phyloP scores from a whole-genome alignment of 2,797 vertebrate genomes.

The Graptemys geographica region DNA sequence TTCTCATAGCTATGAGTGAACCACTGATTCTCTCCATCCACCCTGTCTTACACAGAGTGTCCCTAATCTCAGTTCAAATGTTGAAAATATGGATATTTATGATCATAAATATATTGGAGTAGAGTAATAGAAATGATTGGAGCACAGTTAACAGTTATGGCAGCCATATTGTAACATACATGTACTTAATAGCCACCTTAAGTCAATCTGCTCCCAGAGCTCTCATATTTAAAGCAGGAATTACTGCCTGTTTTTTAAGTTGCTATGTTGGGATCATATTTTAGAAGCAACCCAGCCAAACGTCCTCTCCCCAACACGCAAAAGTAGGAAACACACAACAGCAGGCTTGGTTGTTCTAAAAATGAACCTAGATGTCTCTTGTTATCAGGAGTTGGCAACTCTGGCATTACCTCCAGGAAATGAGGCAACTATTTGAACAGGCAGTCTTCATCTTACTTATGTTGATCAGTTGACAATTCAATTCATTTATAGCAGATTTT shows the following conservation, averaged over 20 bases:
- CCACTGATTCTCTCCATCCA: neutral
- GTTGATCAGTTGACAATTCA: neutral
- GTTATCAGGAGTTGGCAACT: neutral
- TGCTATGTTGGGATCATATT: neutral
- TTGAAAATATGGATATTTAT: too few relatives aligned
- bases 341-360: constrained; percentile 34
- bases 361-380: neutral
- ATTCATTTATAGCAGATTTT: constrained; percentile 7
- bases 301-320: neutral
- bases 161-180: too few relatives aligned
- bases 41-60: neutral
- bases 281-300: neutral
- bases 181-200: too few relatives aligned
- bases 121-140: too few relatives aligned
- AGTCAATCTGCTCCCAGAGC: too few relatives aligned
- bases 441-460: neutral
- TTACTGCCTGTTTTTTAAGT: neutral
- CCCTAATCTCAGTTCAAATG: neutral
- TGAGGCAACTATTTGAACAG: constrained; percentile 26
- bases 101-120: too few relatives aligned
- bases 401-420: constrained; percentile 26
- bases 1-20: constrained; percentile 3
- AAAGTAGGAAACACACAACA: neutral
- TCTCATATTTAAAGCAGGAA: too few relatives aligned
- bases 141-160: too few relatives aligned